Evolutionary conservation across 2,113 vertebrate species (phyloP).

Genomic region (Semnornis frantzii): DNA sequence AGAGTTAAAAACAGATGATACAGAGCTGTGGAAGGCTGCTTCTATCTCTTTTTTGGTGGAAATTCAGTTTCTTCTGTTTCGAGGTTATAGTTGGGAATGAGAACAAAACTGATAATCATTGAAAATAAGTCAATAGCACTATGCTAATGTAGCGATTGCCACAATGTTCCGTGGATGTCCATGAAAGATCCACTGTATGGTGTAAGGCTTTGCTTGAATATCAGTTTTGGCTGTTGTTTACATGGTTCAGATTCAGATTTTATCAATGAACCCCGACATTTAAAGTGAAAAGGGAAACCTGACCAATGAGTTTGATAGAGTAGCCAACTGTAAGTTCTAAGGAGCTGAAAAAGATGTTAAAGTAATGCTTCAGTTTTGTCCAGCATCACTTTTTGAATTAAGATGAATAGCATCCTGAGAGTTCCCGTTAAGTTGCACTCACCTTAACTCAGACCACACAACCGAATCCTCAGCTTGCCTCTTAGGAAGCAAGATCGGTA

Average conservation of each 20-base stretch:
- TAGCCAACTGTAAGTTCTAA: not conserved
- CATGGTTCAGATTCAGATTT: not conserved
- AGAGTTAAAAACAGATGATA: not conserved
- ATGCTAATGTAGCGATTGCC: not conserved
- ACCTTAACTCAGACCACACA: not conserved
- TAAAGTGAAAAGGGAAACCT: not conserved
- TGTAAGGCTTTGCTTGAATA: not conserved
- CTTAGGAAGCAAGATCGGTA: not conserved
- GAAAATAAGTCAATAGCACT: not conserved
- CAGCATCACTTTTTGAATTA: not conserved
- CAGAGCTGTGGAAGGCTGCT: not conserved
- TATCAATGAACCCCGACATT: not conserved
- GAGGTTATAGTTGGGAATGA: not conserved
- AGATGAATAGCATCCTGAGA: not conserved
- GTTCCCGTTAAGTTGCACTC: not conserved
- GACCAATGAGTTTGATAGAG: not conserved
- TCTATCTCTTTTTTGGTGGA: not conserved
- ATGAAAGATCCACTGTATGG: not conserved
- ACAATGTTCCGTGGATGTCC: not conserved
- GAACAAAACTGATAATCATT: not conserved
- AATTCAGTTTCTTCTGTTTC: not conserved
- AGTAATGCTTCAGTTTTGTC: not conserved
- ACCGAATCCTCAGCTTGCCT: not conserved
- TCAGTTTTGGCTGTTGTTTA: not conserved
- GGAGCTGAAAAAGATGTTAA: not conserved